A percentile compares a stretch with the other conserved stretches of the same genome.
phyloP scores from a whole-genome alignment of 2,888 invertebrate species.

The Syrista parreyssii region DNA sequence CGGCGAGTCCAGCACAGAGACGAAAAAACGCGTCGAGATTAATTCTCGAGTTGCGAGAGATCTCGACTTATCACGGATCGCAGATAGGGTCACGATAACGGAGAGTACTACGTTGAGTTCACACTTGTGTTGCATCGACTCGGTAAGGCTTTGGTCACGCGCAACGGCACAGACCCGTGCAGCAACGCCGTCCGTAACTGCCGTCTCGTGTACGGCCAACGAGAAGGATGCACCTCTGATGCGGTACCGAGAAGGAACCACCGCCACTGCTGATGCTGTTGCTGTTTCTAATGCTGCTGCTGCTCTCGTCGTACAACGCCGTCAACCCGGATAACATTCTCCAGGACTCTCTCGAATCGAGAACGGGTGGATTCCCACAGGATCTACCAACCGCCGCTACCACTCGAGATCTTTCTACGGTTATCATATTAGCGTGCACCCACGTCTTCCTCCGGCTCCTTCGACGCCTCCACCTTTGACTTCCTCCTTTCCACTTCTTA shows the following conservation, averaged over 20 bases:
- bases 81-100: background rate
- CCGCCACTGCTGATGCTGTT: constrained; percentile 6
- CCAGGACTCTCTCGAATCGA: background rate
- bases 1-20: background rate
- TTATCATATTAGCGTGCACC: constrained; percentile 1
- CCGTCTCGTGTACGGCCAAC: background rate
- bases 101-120: constrained; percentile 2
- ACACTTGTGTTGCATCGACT: constrained; percentile 30
- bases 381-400: constrained; percentile 2
- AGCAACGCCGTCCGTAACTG: background rate
- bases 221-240: background rate
- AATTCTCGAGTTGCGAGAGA: background rate
- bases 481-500: background rate
- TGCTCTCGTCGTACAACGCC: constrained; percentile 9
- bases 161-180: constrained; percentile 21
- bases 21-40: background rate
- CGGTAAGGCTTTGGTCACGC: constrained; percentile 47
- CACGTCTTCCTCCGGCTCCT: background rate
- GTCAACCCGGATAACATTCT: constrained; percentile 1
- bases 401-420: constrained; percentile 1
- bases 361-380: constrained; percentile 1
- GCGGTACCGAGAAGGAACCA: constrained; percentile 9
- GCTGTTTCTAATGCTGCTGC: constrained; percentile 11
- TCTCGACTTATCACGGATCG: background rate
- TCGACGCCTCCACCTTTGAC: background rate